A percentile compares a stretch with the other conserved stretches of the same genome.
Evolutionary conservation across 2,113 vertebrate genomes (phyloP).

Genomic region (Bucco capensis): DNA sequence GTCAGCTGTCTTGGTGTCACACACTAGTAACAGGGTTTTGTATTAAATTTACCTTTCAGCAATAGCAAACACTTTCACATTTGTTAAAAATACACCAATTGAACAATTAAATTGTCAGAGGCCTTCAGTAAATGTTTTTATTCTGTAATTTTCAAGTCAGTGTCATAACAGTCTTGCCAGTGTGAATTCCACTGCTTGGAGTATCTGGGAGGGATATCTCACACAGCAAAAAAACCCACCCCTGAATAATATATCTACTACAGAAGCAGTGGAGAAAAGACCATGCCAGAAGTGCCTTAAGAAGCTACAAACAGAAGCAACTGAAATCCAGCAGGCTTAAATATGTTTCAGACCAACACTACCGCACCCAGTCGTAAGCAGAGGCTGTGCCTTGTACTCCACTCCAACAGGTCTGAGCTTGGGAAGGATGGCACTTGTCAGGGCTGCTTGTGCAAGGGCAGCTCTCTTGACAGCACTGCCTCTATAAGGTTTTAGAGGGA

Average conservation of each 20-base stretch:
- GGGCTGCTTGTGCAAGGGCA: background rate
- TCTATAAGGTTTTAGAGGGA: background rate
- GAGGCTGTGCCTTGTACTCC: background rate
- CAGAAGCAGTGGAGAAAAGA: background rate
- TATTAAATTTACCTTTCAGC: background rate
- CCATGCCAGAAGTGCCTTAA: background rate
- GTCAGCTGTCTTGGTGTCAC: background rate
- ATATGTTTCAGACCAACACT: background rate
- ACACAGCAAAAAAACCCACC: background rate
- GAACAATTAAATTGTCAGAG: background rate
- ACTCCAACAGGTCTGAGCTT: background rate
- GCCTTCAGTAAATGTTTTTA: background rate
- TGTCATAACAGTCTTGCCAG: background rate
- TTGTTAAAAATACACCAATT: background rate
- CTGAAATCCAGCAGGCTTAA: background rate
- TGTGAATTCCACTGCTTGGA: background rate
- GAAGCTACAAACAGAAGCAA: background rate
- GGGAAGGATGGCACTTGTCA: background rate
- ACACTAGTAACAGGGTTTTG: background rate
- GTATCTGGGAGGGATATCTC: background rate
- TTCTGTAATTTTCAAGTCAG: background rate
- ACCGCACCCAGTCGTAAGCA: background rate
- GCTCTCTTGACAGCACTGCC: background rate
- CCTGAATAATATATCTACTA: background rate
- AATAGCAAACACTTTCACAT: background rate